Conservation (phyloP, 2,888 invertebrate species). For the Lymantria monacha region DNA sequence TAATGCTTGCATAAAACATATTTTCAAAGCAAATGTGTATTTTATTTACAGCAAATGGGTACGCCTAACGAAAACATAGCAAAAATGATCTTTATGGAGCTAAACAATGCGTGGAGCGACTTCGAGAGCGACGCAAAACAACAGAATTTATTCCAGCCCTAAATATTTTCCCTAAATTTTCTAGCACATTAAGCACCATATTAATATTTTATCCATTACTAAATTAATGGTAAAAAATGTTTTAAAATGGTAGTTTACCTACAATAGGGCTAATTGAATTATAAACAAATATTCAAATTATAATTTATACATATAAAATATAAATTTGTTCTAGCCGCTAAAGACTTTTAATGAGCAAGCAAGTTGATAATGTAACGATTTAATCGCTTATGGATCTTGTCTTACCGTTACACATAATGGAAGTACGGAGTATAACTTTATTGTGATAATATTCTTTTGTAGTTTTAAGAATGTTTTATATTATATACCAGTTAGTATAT, state of each 20-base stretch:
- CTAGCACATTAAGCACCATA: neutral
- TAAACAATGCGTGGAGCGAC: slow-evolving; percentile 99
- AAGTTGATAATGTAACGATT: slow-evolving; percentile 19
- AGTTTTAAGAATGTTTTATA: neutral
- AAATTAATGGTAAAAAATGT: no score
- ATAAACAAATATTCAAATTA: no score
- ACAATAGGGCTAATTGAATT: no score
- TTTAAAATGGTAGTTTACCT: no score
- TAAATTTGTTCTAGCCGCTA: slow-evolving; percentile 15
- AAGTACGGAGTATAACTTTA: slow-evolving; percentile 19
- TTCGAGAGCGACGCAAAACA: slow-evolving; percentile 94
- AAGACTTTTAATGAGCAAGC: slow-evolving; percentile 15
- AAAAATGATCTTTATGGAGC: slow-evolving; percentile 98
- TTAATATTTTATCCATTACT: neutral
- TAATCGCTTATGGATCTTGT: slow-evolving; percentile 20
- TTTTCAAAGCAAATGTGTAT: no score
- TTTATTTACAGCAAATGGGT: slow-evolving; percentile 90
- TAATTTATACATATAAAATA: no score
- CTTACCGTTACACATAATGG: slow-evolving; percentile 13
- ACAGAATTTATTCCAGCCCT: slow-evolving; percentile 83
- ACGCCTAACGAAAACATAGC: slow-evolving; percentile 96
- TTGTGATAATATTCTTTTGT: slow-evolving; percentile 31
- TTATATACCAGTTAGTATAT: neutral
- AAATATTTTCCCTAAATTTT: slow-evolving; percentile 19
- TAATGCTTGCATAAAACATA: no score